These are phyloP conservation scores for Avahi laniger DNA, from an alignment of 2,797 vertebrate genomes.

Conservation along the genomic window DNA sequence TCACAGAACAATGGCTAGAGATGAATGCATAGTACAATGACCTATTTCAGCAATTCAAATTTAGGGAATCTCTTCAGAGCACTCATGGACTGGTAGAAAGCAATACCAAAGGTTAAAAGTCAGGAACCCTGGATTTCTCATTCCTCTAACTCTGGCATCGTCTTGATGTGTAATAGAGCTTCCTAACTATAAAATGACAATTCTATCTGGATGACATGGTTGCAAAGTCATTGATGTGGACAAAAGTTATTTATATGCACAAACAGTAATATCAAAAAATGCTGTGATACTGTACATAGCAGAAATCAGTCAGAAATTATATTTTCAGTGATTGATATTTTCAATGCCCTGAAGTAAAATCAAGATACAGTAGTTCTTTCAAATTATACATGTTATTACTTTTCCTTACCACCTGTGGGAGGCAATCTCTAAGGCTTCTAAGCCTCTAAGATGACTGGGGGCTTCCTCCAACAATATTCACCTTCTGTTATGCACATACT, in stretches of 20 bases:
- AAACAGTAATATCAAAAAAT: not conserved
- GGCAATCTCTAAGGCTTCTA: not conserved
- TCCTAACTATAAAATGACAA: not conserved
- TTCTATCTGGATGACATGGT: not conserved
- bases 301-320: conserved; percentile 24
- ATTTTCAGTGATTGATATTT: not conserved
- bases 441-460: too few species aligned
- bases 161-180: not conserved
- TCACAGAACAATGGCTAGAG: not conserved
- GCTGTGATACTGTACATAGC: not conserved
- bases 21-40: not conserved
- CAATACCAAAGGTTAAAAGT: not conserved
- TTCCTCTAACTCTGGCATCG: not conserved
- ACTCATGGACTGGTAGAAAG: not conserved
- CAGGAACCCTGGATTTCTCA: not conserved
- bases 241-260: not conserved
- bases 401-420: not conserved
- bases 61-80: not conserved
- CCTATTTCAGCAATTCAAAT: not conserved
- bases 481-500: not conserved
- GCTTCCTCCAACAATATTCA: not conserved
- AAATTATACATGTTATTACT: not conserved
- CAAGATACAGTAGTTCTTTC: not conserved
- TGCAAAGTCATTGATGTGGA: not conserved
- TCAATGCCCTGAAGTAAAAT: not conserved